Conservation (phyloP, 2,888 invertebrate genomes). For the Ferdinandea cuprea region DNA sequence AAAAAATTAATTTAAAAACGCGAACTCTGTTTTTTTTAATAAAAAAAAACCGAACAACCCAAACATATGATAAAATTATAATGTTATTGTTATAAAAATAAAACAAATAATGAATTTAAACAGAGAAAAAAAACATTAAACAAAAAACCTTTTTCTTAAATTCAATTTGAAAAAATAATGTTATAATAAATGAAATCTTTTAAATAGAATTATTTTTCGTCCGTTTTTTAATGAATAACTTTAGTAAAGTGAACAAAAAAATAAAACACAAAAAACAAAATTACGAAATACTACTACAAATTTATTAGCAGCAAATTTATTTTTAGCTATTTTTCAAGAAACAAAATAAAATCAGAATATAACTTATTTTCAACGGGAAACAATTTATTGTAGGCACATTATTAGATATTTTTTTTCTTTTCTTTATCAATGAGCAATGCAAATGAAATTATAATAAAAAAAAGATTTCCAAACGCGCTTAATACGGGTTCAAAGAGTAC, state of each 20-base stretch:
- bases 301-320: constrained; percentile 67
- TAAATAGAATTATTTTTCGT: constrained; percentile 72
- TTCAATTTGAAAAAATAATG: constrained; percentile 56
- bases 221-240: constrained; percentile 66
- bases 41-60: constrained; percentile 24
- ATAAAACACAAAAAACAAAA: constrained; percentile 23
- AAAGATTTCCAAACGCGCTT: constrained; percentile 14
- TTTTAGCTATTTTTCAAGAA: constrained; percentile 58
- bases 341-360: constrained; percentile 49
- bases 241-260: constrained; percentile 42
- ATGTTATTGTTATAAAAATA: constrained; percentile 67
- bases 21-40: constrained; percentile 37
- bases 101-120: constrained; percentile 53
- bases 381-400: constrained; percentile 60
- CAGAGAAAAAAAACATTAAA: constrained; percentile 46
- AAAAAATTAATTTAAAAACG: constrained; percentile 32
- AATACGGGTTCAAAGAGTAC: constrained; percentile 27
- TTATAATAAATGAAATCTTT: constrained; percentile 62
- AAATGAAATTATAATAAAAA: background rate
- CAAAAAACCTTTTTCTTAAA: constrained; percentile 59
- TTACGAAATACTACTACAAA: constrained; percentile 59
- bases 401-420: constrained; percentile 8
- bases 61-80: constrained; percentile 55
- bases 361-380: constrained; percentile 54
- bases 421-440: constrained; percentile 11